A percentile compares a stretch with the other conserved stretches of the same genome.
These are phyloP conservation scores for Myxocyprinus asiaticus DNA, from an alignment of 2,113 vertebrate species.

Conservation along the genomic window DNA sequence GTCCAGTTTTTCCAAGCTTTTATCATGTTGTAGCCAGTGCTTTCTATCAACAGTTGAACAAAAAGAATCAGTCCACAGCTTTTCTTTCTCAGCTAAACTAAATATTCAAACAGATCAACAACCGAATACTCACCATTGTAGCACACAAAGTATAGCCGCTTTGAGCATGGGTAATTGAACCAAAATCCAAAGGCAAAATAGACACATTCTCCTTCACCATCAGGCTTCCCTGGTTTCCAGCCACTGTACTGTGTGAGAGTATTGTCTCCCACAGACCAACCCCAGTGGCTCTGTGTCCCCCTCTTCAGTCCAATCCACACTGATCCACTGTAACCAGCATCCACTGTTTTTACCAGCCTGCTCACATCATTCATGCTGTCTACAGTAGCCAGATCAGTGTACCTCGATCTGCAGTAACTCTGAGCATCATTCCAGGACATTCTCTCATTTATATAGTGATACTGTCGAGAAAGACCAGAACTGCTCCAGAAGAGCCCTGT, in stretches of 20 bases:
- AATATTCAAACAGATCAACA: too few relatives aligned
- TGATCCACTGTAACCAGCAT: neutral
- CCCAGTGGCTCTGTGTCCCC: neutral
- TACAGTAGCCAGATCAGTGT: constrained; percentile 34
- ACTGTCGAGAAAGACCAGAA: neutral
- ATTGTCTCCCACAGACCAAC: constrained; percentile 26
- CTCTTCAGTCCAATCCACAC: constrained; percentile 47
- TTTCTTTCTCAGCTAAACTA: neutral
- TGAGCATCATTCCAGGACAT: constrained; percentile 34
- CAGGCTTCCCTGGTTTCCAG: neutral
- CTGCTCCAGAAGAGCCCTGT: neutral
- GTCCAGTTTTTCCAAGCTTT: neutral
- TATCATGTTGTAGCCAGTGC: neutral
- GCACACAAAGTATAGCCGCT: neutral
- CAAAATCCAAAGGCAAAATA: neutral
- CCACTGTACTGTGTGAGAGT: neutral
- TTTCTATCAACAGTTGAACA: neutral
- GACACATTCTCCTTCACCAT: neutral
- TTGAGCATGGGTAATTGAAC: neutral
- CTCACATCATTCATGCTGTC: neutral
- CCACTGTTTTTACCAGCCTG: neutral
- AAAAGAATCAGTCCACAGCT: neutral
- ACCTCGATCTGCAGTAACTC: constrained; percentile 31
- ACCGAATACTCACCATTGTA: constrained; percentile 20
- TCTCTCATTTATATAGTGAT: neutral